Evolutionary conservation across 2,113 vertebrate species (phyloP).

Genomic region (Hypomesus transpacificus): DNA sequence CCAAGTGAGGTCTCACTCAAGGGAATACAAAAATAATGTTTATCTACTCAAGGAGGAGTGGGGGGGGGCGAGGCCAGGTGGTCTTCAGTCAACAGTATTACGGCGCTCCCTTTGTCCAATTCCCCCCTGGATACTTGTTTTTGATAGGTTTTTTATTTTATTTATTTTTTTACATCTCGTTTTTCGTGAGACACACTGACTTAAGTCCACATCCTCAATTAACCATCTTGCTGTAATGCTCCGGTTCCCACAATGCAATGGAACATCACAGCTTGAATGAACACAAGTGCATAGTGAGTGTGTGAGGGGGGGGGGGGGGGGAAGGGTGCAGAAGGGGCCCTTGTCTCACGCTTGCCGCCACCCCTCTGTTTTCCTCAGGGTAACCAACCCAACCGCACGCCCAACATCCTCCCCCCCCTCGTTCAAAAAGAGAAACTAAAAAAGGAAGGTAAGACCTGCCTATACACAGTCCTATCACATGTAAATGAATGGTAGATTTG

Average conservation of each 20-base stretch:
- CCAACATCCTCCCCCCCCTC: neutral
- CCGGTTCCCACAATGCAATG: slow-evolving; percentile 61
- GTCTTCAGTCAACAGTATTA: slow-evolving; percentile 44
- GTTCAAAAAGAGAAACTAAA: slow-evolving; percentile 1
- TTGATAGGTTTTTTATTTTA: too few relatives aligned
- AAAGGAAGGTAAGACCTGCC: neutral
- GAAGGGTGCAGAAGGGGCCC: slow-evolving; percentile 41
- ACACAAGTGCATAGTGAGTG: slow-evolving; percentile 80
- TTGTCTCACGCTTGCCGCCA: neutral
- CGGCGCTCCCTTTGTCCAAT: neutral
- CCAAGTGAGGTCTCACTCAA: slow-evolving; percentile 52
- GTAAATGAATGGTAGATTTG: slow-evolving; percentile 14
- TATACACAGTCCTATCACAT: slow-evolving; percentile 19
- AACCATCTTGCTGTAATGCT: slow-evolving; percentile 52
- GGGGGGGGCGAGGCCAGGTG: slow-evolving; percentile 41
- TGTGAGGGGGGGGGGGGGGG: slow-evolving; percentile 48
- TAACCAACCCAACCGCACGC: neutral
- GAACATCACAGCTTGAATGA: slow-evolving; percentile 78
- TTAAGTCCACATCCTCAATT: too few relatives aligned
- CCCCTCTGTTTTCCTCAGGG: neutral
- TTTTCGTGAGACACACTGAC: too few relatives aligned
- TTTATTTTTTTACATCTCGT: too few relatives aligned
- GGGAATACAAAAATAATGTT: slow-evolving; percentile 72
- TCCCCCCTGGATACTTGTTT: too few relatives aligned
- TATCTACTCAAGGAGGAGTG: slow-evolving; percentile 60